Conservation (phyloP, 2,888 invertebrate species). For the Apodemia zela region DNA sequence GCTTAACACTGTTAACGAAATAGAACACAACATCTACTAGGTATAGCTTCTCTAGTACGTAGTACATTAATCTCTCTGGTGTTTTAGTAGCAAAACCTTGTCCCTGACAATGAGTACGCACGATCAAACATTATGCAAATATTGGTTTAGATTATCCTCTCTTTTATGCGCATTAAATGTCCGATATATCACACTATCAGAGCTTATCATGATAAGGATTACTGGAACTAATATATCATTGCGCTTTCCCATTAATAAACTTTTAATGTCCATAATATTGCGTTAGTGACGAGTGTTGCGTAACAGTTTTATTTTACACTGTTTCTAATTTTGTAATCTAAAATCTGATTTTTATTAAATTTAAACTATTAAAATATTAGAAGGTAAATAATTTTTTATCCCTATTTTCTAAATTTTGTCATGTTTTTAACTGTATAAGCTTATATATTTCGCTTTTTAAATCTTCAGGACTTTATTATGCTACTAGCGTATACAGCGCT, state of each 20-base stretch:
- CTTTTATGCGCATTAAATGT: constrained; percentile 44
- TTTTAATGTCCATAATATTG: not conserved
- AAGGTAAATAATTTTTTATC: not conserved
- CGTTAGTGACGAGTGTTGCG: not conserved
- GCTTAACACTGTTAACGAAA: no score
- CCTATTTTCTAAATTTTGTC: not conserved
- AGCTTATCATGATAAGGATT: constrained; percentile 48
- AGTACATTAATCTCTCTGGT: no score
- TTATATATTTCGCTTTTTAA: no score
- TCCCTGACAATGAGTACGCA: constrained; percentile 52
- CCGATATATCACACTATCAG: constrained; percentile 53
- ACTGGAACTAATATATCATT: constrained; percentile 37
- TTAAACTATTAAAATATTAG: not conserved
- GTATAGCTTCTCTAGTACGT: no score
- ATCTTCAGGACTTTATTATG: no score
- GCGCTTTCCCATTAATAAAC: constrained; percentile 24
- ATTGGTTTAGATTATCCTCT: constrained; percentile 56
- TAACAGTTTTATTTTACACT: not conserved
- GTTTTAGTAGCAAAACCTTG: constrained; percentile 40
- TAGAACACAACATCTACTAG: no score
- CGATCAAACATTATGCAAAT: constrained; percentile 45
- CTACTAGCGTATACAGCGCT: no score
- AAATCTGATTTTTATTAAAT: not conserved
- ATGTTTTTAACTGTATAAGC: no score
- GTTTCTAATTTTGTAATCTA: not conserved